Conservation (phyloP, 1,140 invertebrate genomes). For the Mercenaria mercenaria region DNA sequence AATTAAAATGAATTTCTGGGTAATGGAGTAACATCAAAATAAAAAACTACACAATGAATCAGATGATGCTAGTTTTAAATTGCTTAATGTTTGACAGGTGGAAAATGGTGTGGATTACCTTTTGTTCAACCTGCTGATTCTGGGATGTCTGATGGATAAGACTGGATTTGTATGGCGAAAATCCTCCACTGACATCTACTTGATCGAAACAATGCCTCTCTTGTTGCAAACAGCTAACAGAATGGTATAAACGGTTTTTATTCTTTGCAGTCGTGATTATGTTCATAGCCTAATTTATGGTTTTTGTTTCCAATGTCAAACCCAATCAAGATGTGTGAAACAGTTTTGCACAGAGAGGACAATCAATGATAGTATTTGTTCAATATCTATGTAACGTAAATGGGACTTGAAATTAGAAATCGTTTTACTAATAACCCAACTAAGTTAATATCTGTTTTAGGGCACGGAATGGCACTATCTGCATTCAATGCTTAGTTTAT, state of each 20-base stretch:
- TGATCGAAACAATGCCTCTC: conserved; percentile 76
- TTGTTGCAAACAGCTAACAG: not conserved
- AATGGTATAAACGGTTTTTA: not conserved
- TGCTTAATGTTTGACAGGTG: conserved; percentile 74
- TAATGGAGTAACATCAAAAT: too few relatives aligned
- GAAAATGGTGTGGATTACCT: too few relatives aligned
- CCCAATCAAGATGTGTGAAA: too few relatives aligned
- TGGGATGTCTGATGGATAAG: conserved; percentile 72
- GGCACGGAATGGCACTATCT: conserved; percentile 41
- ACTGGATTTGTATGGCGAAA: conserved; percentile 76
- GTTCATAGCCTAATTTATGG: not conserved
- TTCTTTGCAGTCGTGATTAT: not conserved
- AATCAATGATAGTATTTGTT: too few relatives aligned
- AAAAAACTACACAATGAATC: too few relatives aligned
- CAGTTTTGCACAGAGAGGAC: not conserved
- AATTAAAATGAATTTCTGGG: too few relatives aligned
- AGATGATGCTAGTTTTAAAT: conserved; percentile 20
- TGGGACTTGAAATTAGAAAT: too few relatives aligned
- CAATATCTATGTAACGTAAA: too few relatives aligned
- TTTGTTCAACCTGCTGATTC: conserved; percentile 80
- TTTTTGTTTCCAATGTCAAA: not conserved
- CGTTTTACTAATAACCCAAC: too few relatives aligned
- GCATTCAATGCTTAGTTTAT: conserved; percentile 69
- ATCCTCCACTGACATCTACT: conserved; percentile 74
- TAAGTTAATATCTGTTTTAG: too few relatives aligned